These are phyloP conservation scores for Diplazon laetatorius DNA, from an alignment of 2,888 invertebrate species.

Conservation along the genomic window DNA sequence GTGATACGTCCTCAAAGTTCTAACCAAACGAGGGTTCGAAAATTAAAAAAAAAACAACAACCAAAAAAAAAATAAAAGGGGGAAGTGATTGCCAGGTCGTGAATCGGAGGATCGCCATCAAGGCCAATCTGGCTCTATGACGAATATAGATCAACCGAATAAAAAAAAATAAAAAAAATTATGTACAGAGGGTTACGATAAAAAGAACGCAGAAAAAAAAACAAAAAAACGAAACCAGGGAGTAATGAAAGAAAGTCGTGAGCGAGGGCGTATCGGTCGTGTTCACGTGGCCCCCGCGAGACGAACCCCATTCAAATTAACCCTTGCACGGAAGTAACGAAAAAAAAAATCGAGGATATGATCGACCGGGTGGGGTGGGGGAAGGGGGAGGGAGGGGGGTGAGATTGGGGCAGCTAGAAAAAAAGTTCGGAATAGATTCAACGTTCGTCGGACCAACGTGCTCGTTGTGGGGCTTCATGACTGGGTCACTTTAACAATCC, in stretches of 20 bases:
- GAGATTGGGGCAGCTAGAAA: conserved; percentile 78
- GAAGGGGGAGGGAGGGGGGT: conserved; percentile 71
- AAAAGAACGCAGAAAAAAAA: too few relatives aligned
- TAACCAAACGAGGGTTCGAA: too few relatives aligned
- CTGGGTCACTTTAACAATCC: conserved; percentile 76
- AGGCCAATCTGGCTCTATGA: conserved; percentile 50
- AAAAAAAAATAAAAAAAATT: conserved; percentile 47
- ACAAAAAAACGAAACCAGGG: conserved; percentile 31
- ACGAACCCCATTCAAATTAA: conserved; percentile 80
- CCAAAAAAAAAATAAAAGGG: too few relatives aligned
- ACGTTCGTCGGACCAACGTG: conserved; percentile 65
- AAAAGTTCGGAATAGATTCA: conserved; percentile 76
- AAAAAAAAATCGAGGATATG: conserved; percentile 60
- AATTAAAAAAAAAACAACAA: too few relatives aligned
- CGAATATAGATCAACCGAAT: conserved; percentile 31
- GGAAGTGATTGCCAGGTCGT: conserved; percentile 45
- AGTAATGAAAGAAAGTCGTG: conserved; percentile 49
- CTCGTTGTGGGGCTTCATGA: conserved; percentile 76
- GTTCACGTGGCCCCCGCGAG: conserved; percentile 64
- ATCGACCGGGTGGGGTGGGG: conserved; percentile 71
- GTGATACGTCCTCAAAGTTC: too few relatives aligned
- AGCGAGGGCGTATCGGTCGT: conserved; percentile 76
- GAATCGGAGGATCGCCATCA: conserved; percentile 45
- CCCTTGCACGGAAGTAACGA: conserved; percentile 79
- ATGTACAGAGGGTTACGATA: conserved; percentile 1